Evolutionary conservation across 2,797 vertebrate genomes (phyloP), one percentile per base, ranked within the genome.

Genomic region (Danio aesculapii): DNA sequence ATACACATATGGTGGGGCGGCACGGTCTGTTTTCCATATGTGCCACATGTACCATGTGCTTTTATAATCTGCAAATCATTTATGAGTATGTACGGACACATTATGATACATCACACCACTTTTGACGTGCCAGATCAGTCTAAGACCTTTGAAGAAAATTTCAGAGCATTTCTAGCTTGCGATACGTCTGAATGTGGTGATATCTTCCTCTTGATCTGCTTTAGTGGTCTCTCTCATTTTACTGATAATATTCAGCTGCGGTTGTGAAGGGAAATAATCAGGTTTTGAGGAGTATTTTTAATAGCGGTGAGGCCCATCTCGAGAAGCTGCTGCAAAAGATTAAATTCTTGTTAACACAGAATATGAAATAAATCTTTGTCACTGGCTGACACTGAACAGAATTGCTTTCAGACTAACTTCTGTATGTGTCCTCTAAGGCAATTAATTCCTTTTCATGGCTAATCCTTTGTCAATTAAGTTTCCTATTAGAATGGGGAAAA

Each of bases 391-490:
- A 70, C 81, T 85, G 87, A 82, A 75, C 74, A 64, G 81, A 87
- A 85, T 14, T 50, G 47, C 79, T 84, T 90, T 89, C 88, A 87
- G 85, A 59, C 14, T 41, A 68, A 59, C 63, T 82, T 84, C 67
- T 52, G 43, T 30, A 21, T 59, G 85, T 91, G 57, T 88, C 84
- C 85, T 86, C 89, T 80, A 86, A 84, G 87, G 87, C 88, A 90
- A 88, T 92, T 90, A 92, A 84, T 87, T 86, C 83, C 85, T 84
- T 87, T 88, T 89, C 84, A 84, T 82, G 79, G 69, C 85, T 90
- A 92, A 92, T 91, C 90, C 90, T 85, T 81, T 52, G 84, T 87
- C 90, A 91, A 93, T 94, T 92, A 90, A 89, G 90, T 91, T 92
- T 90, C 87, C 88, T 91, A 93, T 93, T 91, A 92, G 82, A 90